These are phyloP conservation scores for Galerucella calmariensis DNA, from an alignment of 2,888 invertebrate species.

Conservation along the genomic window DNA sequence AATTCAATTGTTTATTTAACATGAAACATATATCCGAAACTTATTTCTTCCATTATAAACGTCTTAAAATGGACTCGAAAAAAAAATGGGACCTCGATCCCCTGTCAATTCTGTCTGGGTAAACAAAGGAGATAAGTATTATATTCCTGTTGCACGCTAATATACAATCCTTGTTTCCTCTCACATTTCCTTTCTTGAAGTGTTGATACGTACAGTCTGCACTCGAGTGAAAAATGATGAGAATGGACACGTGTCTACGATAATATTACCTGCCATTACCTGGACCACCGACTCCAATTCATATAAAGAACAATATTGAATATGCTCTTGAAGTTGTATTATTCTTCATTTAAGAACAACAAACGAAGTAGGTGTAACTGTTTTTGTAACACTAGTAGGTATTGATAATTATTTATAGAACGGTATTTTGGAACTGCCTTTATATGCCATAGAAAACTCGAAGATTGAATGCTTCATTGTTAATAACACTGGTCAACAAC, in stretches of 20 bases:
- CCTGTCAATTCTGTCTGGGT: not conserved
- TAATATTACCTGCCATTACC: conserved; percentile 33
- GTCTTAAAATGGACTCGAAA: too few species aligned
- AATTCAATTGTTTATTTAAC: too few species aligned
- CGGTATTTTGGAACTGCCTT: not conserved
- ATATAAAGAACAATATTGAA: conserved; percentile 48
- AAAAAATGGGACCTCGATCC: not conserved
- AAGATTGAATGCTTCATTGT: too few species aligned
- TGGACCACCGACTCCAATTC: conserved; percentile 25
- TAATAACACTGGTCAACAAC: too few species aligned
- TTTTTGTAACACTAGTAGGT: conserved; percentile 27
- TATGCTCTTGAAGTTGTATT: conserved; percentile 44
- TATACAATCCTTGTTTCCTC: not conserved
- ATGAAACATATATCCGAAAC: too few species aligned
- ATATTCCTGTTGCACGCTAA: not conserved
- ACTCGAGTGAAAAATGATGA: conserved; percentile 22
- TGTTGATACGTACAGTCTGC: not conserved
- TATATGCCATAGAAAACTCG: not conserved
- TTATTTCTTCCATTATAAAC: too few species aligned
- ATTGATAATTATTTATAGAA: conserved; percentile 3
- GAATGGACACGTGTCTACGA: conserved; percentile 34
- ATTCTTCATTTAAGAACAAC: conserved; percentile 42
- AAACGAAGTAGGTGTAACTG: conserved; percentile 35
- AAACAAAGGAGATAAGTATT: not conserved
- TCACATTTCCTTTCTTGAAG: conserved; percentile 8